These are phyloP conservation scores for Tor tambroides DNA, from an alignment of 2,113 vertebrate species.

Conservation along the genomic window DNA sequence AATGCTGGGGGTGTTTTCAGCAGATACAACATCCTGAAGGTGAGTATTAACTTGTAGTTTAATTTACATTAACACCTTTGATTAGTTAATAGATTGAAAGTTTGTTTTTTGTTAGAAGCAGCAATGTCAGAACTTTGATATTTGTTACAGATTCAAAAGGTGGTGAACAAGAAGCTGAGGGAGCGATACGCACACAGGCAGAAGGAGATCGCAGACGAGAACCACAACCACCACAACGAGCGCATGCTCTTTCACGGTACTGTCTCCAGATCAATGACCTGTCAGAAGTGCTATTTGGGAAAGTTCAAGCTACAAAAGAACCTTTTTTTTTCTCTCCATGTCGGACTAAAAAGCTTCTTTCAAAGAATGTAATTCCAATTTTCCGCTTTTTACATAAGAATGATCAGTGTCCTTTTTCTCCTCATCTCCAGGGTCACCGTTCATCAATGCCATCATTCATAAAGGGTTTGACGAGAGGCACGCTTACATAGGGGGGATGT, in stretches of 20 bases:
- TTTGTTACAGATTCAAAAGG: constrained; percentile 90
- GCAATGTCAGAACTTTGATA: neutral
- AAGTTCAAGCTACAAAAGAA: neutral
- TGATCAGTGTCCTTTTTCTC: neutral
- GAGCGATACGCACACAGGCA: constrained; percentile 89
- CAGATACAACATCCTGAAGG: constrained; percentile 96
- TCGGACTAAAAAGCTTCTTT: neutral
- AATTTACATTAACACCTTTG: neutral
- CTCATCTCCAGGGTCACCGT: constrained; percentile 84
- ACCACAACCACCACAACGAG: constrained; percentile 98
- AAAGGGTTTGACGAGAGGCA: too few relatives aligned
- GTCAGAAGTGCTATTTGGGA: neutral
- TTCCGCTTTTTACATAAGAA: neutral
- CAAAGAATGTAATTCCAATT: neutral
- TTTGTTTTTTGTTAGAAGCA: too few relatives aligned
- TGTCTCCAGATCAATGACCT: constrained; percentile 9
- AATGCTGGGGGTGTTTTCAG: constrained; percentile 98
- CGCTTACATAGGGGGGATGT: constrained; percentile 90
- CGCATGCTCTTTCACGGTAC: constrained; percentile 97
- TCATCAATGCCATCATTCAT: constrained; percentile 93
- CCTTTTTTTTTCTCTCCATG: neutral
- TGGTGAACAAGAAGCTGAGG: constrained; percentile 79
- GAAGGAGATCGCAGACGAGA: constrained; percentile 97
- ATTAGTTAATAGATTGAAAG: neutral
- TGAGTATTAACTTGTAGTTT: constrained; percentile 62